Conservation (phyloP, 2,797 vertebrate species). For the Mormyrops attenuatus region DNA sequence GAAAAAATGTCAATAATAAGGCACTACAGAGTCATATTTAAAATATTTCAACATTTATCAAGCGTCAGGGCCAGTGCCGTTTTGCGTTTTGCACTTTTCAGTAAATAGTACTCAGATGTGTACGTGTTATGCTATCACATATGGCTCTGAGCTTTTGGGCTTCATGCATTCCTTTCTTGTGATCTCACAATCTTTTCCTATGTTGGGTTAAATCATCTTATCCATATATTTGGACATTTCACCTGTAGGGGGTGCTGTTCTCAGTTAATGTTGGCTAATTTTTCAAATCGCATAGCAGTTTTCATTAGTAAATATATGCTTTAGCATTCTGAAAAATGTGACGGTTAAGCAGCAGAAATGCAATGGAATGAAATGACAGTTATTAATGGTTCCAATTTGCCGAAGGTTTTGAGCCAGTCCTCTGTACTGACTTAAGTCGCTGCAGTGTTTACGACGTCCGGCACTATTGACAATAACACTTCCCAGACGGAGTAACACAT, state of each 20-base stretch:
- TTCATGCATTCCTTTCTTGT: slow-evolving; percentile 21
- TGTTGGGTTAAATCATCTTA: not conserved
- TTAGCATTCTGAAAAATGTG: not conserved
- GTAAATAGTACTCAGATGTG: not conserved
- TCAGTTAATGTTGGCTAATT: not conserved
- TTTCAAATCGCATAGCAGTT: not conserved
- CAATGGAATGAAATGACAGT: not conserved
- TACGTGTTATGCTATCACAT: not conserved
- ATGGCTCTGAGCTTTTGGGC: not conserved
- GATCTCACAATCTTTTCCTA: slow-evolving; percentile 12
- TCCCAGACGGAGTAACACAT: slow-evolving; percentile 45
- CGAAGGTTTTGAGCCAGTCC: slow-evolving; percentile 24
- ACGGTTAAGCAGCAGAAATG: not conserved
- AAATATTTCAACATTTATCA: not conserved
- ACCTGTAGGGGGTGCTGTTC: slow-evolving; percentile 11
- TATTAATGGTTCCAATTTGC: not conserved
- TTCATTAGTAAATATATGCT: not conserved
- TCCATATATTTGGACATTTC: not conserved
- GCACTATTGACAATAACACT: slow-evolving; percentile 36
- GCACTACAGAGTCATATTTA: not conserved
- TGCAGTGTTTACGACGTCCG: slow-evolving; percentile 23
- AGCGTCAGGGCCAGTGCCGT: not conserved
- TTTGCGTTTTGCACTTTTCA: not conserved
- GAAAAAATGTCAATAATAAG: slow-evolving; percentile 9
- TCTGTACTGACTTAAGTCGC: slow-evolving; percentile 30